A percentile compares a stretch with the other conserved stretches of the same genome.
Conservation (phyloP, 64 coral and sea anemone genomes). For the Dendrophyllia cribrosa region DNA sequence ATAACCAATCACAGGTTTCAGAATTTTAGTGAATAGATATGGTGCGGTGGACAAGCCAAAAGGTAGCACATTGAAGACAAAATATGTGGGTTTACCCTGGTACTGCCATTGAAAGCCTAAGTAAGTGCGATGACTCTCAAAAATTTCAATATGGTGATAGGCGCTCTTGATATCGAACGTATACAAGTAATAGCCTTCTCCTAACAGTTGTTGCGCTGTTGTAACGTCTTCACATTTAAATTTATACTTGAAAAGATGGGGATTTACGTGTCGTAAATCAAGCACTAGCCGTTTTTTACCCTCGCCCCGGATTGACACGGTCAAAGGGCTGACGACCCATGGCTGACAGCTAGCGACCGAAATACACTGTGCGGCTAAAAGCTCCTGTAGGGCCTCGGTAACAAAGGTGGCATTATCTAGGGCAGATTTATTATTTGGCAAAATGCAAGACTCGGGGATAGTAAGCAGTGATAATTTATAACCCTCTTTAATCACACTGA, state of each 20-base stretch:
- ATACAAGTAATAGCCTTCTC: conserved; percentile 8
- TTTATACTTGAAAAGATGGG: conserved; percentile 44
- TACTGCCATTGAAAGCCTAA: not conserved
- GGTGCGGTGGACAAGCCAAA: conserved; percentile 16
- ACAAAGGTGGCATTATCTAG: conserved; percentile 35
- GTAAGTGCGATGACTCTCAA: not conserved
- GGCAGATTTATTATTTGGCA: conserved; percentile 32
- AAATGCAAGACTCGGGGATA: conserved; percentile 29
- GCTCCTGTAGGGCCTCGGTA: conserved; percentile 19
- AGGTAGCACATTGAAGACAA: conserved; percentile 22
- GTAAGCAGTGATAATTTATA: conserved; percentile 51
- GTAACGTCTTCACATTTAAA: conserved; percentile 45
- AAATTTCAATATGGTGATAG: conserved; percentile 42
- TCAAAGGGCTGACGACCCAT: conserved; percentile 38
- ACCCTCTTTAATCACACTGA: conserved; percentile 54
- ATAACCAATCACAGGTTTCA: not conserved
- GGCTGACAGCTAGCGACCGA: not conserved
- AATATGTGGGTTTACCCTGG: not conserved
- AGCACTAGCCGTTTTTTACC: conserved; percentile 57
- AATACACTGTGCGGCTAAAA: not conserved
- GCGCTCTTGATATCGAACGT: conserved; percentile 49
- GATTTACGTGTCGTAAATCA: conserved; percentile 50
- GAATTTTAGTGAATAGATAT: conserved; percentile 32
- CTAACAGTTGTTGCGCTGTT: conserved; percentile 2
- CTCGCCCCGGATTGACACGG: not conserved